A percentile compares a stretch with the other conserved stretches of the same genome.
Evolutionary conservation across 2,888 invertebrate species (phyloP).

Genomic region (Philaethria dido): DNA sequence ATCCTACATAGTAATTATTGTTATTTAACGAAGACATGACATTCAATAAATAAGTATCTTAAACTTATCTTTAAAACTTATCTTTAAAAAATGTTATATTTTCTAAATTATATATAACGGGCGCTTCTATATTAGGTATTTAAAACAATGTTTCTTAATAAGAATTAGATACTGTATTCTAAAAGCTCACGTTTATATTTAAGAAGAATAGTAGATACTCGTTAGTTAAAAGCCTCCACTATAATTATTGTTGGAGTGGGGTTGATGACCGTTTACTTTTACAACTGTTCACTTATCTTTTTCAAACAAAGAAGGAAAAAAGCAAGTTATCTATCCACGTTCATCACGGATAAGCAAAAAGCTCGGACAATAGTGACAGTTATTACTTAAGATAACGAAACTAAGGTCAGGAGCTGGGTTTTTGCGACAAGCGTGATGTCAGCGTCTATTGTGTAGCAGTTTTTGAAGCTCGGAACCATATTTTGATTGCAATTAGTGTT

Average conservation of each 20-base stretch:
- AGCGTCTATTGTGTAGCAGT: slow-evolving; percentile 26
- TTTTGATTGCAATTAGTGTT: background rate
- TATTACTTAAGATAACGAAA: slow-evolving; percentile 38
- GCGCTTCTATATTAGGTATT: too few species aligned
- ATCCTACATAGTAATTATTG: slow-evolving; percentile 71
- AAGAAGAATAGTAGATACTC: slow-evolving; percentile 49
- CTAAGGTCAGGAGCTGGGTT: slow-evolving; percentile 33
- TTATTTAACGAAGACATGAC: slow-evolving; percentile 51
- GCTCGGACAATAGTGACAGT: slow-evolving; percentile 67
- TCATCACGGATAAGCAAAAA: slow-evolving; percentile 62
- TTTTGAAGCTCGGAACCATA: background rate
- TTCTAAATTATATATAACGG: too few species aligned
- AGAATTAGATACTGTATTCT: too few species aligned
- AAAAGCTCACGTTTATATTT: background rate
- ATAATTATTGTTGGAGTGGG: slow-evolving; percentile 66
- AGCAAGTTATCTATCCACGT: slow-evolving; percentile 56
- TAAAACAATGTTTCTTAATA: too few species aligned
- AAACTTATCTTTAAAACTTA: background rate
- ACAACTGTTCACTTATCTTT: slow-evolving; percentile 75
- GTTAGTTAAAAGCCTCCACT: slow-evolving; percentile 64
- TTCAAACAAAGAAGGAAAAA: slow-evolving; percentile 71
- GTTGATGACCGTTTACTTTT: slow-evolving; percentile 67
- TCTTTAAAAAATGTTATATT: background rate
- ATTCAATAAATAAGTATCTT: background rate
- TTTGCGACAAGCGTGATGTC: slow-evolving; percentile 39